Evolutionary conservation across 2,888 invertebrate genomes (phyloP), one percentile per base, ranked within the genome.

Genomic region (Galeopsomyia nigrocyanea): DNA sequence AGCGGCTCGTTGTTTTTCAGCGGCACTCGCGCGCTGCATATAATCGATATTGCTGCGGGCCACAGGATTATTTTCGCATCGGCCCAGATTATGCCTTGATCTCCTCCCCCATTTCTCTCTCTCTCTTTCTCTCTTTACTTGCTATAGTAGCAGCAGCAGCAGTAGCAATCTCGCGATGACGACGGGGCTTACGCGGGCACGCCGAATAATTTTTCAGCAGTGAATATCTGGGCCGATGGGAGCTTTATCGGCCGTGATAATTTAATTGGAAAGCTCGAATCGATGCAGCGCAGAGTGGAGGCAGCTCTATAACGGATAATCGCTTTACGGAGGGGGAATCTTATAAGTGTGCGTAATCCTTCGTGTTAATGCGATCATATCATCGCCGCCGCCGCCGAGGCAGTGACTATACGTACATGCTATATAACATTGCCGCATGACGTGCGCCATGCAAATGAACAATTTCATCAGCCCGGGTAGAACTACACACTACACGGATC

Each of bases 61-160:
- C 19, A 17, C 17, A 10, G 63, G 56, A 74, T 74, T 74, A 74
- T 70, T 74, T 70, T 74, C 64, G 51, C 70, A 74, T 63, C 46
- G 65, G 39, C 58, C 61, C 63, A 70, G 67, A 64, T 74, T 67
- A 64, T 67, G 67, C 57, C 55, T 57, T 19, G 22, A 50, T 31
- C 39, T 21, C 6, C 16, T n/a, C 55, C 21, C 17, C 31, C 16
- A 3, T 31, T 19, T 39, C 9, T 9, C 3, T 19, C 64, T 46
- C 39, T 39, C 62, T 60, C 16, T 22, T 17, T 17, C 17, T 19
- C 53, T 19, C 53, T 62, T 21, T 16, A 3, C 46, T 62, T 3
- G 60, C 62, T 9, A 39, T 5, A 5, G 26, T 5, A 5, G 26
- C 26, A 16, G 39, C 16, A 21, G 10, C 31, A 0, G 13, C 53